phyloP scores from a whole-genome alignment of 2,888 invertebrate species.

The Meiosimyza platycephala region DNA sequence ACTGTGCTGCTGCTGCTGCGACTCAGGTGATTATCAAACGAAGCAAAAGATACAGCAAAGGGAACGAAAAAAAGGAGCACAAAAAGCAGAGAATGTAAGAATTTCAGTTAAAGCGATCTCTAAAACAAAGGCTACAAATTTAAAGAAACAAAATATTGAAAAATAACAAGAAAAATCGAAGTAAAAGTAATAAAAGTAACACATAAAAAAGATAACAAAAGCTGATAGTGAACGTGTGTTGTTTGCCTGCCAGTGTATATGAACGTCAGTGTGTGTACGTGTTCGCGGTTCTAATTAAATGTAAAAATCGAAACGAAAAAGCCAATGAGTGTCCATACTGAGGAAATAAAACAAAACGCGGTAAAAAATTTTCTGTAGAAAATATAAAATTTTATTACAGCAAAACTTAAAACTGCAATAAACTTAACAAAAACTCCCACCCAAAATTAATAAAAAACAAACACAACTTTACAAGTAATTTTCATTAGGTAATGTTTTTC shows the following conservation, averaged over 20 bases:
- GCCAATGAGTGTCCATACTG: background rate
- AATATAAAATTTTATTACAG: background rate
- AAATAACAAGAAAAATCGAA: conserved; percentile 5
- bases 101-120: conserved; percentile 1
- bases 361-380: background rate
- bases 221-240: conserved; percentile 4
- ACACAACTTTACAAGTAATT: conserved; percentile 3
- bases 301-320: background rate
- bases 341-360: conserved; percentile 15
- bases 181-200: conserved; percentile 16
- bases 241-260: background rate
- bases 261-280: background rate
- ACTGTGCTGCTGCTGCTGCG: background rate
- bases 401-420: background rate
- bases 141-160: conserved; percentile 19
- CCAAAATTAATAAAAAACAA: background rate
- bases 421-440: conserved; percentile 19
- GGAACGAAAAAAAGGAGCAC: background rate
- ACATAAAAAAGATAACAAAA: conserved; percentile 8
- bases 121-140: background rate
- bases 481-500: conserved; percentile 19
- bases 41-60: background rate
- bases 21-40: conserved; percentile 21
- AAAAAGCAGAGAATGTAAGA: conserved; percentile 16
- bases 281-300: background rate